These are phyloP conservation scores for Sardinella longiceps DNA, from an alignment of 2,797 vertebrate genomes.

Conservation along the genomic window DNA sequence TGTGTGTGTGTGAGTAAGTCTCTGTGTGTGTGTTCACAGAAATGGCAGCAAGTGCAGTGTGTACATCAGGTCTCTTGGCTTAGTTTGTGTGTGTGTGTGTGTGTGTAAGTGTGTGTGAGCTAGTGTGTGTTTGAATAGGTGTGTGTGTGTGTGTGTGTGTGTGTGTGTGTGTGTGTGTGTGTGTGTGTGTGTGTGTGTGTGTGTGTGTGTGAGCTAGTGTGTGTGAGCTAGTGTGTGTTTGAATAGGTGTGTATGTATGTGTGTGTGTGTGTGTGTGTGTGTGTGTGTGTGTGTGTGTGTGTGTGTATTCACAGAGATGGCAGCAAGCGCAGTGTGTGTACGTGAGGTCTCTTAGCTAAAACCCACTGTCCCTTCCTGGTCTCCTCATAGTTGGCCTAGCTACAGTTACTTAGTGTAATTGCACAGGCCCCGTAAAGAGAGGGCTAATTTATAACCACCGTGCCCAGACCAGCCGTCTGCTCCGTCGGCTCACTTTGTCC, in stretches of 20 bases:
- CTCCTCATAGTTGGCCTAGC: constrained; percentile 25
- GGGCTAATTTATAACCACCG: constrained; percentile 41
- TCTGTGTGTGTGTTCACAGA: neutral
- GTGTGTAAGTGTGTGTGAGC: neutral
- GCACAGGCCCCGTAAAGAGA: constrained; percentile 37
- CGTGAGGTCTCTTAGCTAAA: neutral
- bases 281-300: neutral
- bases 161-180: constrained; percentile 10
- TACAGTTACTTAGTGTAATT: constrained; percentile 49
- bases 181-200: neutral
- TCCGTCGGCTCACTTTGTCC: neutral
- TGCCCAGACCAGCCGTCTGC: neutral
- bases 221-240: too few species aligned
- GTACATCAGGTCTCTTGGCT: neutral
- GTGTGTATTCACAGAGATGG: neutral
- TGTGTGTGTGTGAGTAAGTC: neutral
- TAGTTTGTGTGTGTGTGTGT: neutral
- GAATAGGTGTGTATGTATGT: neutral
- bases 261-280: constrained; percentile 5
- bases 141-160: neutral
- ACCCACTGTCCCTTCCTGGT: neutral
- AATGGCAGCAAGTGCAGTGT: neutral
- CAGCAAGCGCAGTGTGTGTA: neutral
- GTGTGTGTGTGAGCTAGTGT: neutral
- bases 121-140: neutral